Percentiles rank a stretch among this genome's conserved stretches.
Conservation (phyloP, 2,888 invertebrate species). For the Eilema depressum region DNA sequence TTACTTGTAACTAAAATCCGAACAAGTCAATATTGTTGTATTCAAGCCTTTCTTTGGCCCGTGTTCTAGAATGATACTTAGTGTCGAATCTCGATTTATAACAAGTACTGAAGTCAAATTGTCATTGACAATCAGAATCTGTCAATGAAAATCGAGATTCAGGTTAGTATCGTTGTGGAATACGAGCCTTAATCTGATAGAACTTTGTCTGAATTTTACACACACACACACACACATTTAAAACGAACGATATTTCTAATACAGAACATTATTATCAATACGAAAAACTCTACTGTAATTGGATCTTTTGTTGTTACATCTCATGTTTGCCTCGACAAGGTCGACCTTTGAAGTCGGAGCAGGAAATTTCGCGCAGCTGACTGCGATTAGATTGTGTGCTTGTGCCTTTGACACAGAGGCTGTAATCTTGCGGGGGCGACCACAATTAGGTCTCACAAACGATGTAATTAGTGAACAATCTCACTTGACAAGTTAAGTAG, state of each 20-base stretch:
- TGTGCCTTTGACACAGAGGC: not conserved
- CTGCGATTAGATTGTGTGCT: not conserved
- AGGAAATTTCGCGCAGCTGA: not conserved
- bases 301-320: not conserved
- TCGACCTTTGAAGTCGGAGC: not conserved
- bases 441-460: not conserved
- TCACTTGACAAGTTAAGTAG: not conserved
- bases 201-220: not conserved
- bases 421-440: not conserved
- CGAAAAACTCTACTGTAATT: not conserved
- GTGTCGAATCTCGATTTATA: no score
- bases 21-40: no score
- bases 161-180: no score
- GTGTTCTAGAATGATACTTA: no score
- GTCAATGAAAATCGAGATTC: no score
- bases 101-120: no score
- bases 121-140: no score
- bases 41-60: no score
- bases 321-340: not conserved
- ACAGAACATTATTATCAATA: not conserved
- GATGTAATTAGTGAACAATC: not conserved
- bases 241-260: not conserved
- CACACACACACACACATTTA: no score
- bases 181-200: not conserved
- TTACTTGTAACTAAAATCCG: no score